phyloP scores from a whole-genome alignment of 2,113 vertebrate genomes.

The Sylvia atricapilla region DNA sequence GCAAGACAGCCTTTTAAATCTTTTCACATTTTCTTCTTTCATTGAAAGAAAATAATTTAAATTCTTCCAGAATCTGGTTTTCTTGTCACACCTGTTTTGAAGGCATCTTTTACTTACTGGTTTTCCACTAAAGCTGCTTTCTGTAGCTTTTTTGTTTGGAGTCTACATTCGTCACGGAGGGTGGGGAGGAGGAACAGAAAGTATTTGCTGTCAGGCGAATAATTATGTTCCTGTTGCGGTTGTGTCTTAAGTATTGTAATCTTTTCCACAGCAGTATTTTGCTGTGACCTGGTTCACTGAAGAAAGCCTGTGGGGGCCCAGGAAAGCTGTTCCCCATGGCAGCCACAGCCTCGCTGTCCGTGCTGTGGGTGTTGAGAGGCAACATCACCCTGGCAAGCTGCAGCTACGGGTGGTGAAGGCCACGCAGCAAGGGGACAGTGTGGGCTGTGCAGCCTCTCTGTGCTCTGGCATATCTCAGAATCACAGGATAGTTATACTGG shows the following conservation, averaged over 20 bases:
- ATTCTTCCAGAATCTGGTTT: not conserved
- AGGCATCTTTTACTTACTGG: not conserved
- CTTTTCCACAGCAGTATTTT: not conserved
- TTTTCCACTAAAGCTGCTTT: not conserved
- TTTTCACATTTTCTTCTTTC: not conserved
- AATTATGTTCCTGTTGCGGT: not conserved
- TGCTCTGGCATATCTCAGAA: not conserved
- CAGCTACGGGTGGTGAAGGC: rapidly evolving
- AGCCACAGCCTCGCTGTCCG: rapidly evolving
- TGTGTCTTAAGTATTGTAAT: not conserved
- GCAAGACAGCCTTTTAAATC: not conserved
- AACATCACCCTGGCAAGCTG: not conserved
- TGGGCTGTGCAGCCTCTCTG: rapidly evolving
- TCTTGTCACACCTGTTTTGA: not conserved
- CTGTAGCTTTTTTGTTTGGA: not conserved
- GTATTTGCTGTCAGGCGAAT: not conserved
- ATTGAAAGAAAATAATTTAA: not conserved
- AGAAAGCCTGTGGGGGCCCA: rapidly evolving
- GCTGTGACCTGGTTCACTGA: not conserved
- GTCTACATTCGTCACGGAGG: not conserved
- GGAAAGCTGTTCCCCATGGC: rapidly evolving
- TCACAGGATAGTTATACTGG: not conserved
- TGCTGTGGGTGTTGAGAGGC: not conserved
- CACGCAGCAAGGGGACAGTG: rapidly evolving
- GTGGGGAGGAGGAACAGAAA: not conserved